These are phyloP conservation scores for Cheilosia grossa DNA, from an alignment of 2,888 invertebrate genomes.

Conservation along the genomic window DNA sequence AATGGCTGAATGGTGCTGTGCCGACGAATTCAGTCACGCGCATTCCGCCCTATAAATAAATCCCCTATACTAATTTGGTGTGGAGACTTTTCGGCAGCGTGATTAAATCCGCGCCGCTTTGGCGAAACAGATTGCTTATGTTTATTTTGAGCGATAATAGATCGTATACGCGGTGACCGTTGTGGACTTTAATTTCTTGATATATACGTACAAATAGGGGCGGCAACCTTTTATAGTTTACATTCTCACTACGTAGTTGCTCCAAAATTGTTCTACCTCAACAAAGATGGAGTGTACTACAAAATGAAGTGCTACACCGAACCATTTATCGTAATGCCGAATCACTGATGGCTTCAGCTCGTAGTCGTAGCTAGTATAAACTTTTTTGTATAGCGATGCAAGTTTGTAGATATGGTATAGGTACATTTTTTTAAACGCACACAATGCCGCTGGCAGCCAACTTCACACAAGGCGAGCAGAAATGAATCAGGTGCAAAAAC, in stretches of 20 bases:
- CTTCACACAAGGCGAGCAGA: slow-evolving; percentile 34
- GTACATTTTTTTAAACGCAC: slow-evolving; percentile 10
- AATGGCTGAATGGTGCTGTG: slow-evolving; percentile 48
- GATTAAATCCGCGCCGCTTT: slow-evolving; percentile 38
- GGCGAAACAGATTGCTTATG: slow-evolving; percentile 21
- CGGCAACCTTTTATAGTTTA: slow-evolving; percentile 7
- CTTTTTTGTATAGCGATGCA: slow-evolving; percentile 33
- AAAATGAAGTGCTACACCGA: neutral
- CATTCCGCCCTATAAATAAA: slow-evolving; percentile 50
- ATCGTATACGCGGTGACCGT: slow-evolving; percentile 39
- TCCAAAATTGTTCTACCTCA: slow-evolving; percentile 27
- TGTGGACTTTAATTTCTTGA: slow-evolving; percentile 40
- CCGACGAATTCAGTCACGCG: slow-evolving; percentile 61
- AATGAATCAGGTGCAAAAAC: slow-evolving; percentile 23
- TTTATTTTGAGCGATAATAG: slow-evolving; percentile 51
- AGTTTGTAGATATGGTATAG: slow-evolving; percentile 7
- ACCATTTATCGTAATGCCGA: slow-evolving; percentile 21
- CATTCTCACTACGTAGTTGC: slow-evolving; percentile 12
- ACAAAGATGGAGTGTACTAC: neutral
- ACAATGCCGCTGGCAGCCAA: slow-evolving; percentile 47
- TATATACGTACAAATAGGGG: neutral
- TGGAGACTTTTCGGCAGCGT: slow-evolving; percentile 50
- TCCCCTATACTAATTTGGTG: slow-evolving; percentile 35
- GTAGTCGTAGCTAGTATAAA: slow-evolving; percentile 35
- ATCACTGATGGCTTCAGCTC: slow-evolving; percentile 5